These are phyloP conservation scores for Acinonyx jubatus DNA, from an alignment of 2,113 vertebrate genomes.

Conservation along the genomic window DNA sequence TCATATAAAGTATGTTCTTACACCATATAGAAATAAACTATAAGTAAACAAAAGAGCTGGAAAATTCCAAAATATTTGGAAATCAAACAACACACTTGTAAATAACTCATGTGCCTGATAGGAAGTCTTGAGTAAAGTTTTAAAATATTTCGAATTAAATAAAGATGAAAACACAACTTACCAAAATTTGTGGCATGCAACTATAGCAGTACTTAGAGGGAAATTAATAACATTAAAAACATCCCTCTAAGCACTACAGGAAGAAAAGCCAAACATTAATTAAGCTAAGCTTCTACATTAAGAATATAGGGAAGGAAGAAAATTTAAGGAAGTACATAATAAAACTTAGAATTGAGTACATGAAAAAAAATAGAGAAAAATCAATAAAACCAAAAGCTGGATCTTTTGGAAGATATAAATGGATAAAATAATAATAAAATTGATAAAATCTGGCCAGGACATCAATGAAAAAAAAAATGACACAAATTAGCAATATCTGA, in stretches of 20 bases:
- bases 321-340: not conserved
- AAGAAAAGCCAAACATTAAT: not conserved
- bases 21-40: not conserved
- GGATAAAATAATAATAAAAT: not conserved
- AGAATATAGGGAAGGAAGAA: not conserved
- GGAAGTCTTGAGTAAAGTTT: not conserved
- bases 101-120: not conserved
- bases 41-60: not conserved
- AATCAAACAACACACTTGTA: not conserved
- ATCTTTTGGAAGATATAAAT: not conserved
- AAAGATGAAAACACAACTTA: not conserved
- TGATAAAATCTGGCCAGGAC: not conserved
- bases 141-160: not conserved
- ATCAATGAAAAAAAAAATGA: not conserved
- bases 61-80: not conserved
- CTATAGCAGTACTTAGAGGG: not conserved
- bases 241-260: not conserved
- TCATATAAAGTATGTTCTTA: not conserved
- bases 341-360: not conserved
- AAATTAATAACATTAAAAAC: not conserved
- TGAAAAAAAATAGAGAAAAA: not conserved
- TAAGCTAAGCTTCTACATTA: not conserved
- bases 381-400: not conserved
- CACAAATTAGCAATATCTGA: not conserved
- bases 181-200: not conserved